A percentile compares a stretch with the other conserved stretches of the same genome.
phyloP scores from a whole-genome alignment of 2,113 vertebrate genomes.

The Pantherophis guttatus region DNA sequence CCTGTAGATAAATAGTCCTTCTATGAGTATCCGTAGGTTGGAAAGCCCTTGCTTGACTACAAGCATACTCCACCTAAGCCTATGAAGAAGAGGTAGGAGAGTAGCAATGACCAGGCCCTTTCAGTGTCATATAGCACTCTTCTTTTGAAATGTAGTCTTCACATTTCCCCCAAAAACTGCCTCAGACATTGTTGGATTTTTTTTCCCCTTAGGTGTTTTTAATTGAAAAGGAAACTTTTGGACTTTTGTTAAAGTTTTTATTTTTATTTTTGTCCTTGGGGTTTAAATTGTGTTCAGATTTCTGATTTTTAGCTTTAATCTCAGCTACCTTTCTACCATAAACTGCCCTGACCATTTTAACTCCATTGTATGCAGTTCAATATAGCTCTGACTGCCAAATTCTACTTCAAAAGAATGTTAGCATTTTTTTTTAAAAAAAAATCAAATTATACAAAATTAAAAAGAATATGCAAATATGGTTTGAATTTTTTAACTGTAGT shows the following conservation, averaged over 20 bases:
- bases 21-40: not conserved
- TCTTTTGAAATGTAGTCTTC: not conserved
- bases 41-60: not conserved
- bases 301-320: not conserved
- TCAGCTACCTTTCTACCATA: not conserved
- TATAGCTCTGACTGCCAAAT: not conserved
- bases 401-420: not conserved
- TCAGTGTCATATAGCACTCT: not conserved
- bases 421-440: not conserved
- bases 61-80: not conserved
- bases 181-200: not conserved
- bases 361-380: not conserved
- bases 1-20: not conserved
- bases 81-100: not conserved
- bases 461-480: not conserved
- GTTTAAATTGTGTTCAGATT: not conserved
- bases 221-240: not conserved
- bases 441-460: not conserved
- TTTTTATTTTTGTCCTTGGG: not conserved
- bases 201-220: not conserved
- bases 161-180: not conserved
- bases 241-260: not conserved
- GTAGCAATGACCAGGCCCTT: not conserved
- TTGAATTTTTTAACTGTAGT: not conserved
- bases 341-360: not conserved